Percentiles rank a stretch among this genome's conserved stretches.
These are phyloP conservation scores for Toxotes lorentzi DNA, from an alignment of 2,797 vertebrate genomes.

Conservation along the genomic window DNA sequence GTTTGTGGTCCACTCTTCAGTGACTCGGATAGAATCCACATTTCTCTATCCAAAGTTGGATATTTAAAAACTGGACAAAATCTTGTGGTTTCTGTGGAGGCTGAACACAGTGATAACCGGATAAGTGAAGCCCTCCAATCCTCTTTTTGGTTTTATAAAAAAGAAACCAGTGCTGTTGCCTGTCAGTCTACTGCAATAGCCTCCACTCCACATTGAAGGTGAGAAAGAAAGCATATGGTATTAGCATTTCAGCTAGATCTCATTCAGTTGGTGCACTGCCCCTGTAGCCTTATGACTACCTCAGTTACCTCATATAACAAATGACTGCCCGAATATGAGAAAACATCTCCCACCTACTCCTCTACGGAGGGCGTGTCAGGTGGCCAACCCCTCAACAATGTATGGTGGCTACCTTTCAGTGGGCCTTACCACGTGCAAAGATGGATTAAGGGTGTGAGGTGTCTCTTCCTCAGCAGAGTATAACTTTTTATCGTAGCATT, in stretches of 20 bases:
- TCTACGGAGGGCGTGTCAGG: background rate
- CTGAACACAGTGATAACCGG: background rate
- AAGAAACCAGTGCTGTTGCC: background rate
- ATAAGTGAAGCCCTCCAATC: background rate
- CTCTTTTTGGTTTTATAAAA: background rate
- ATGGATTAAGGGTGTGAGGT: background rate
- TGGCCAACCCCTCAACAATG: background rate
- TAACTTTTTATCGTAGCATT: background rate
- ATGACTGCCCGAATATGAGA: background rate
- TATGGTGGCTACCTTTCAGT: background rate
- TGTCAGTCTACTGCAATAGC: background rate
- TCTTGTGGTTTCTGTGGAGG: background rate
- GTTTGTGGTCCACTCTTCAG: background rate
- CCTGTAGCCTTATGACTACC: background rate
- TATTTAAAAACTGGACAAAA: background rate
- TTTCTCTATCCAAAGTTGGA: background rate
- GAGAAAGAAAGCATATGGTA: background rate
- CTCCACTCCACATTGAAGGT: too few species aligned
- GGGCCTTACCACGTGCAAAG: background rate
- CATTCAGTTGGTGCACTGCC: background rate
- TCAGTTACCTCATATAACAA: background rate
- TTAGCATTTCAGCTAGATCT: background rate
- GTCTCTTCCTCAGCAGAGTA: background rate
- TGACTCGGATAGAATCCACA: background rate
- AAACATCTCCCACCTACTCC: background rate